Evolutionary conservation across 2,888 invertebrate genomes (phyloP), one percentile per base, ranked within the genome.

Genomic region (Eucriotettix oculatus): DNA sequence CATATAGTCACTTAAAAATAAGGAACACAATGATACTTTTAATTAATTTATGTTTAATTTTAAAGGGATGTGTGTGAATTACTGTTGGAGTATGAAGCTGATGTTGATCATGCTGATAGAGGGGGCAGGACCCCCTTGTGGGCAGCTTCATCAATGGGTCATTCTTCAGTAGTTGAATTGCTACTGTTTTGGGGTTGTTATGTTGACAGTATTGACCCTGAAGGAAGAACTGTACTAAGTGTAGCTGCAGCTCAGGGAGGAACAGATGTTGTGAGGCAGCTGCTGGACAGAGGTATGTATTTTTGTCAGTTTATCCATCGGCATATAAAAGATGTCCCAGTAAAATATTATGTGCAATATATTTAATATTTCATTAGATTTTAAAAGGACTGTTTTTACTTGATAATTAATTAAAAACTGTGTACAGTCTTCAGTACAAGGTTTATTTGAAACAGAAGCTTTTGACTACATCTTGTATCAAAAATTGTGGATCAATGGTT

Each of bases 101-200:
- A 96, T 72, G 87, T 91, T 0, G 95, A 96, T 71, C 86, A 91
- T 61, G 80, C 83, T 55, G 93, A 94, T 71, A 80, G 80, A 58
- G 84, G 85, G 61, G 91, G 91, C 0, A 80, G 92, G 57, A 89
- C 90, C 1, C 90, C 92, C 3, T 76, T 94, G 64, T 94, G 94
- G 86, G 93, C 93, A 10, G 94, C 93, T 0, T 93, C 93, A 10
- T 89, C 91, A 12, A 93, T 93, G 74, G 94, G 95, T 0, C 94
- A 94, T 73, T 87, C 90, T 40, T 79, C 84, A 14, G 87, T 93
- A 1, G 90, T 93, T 1, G 85, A 89, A 16, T 78, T 93, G 65
- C 76, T 96, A 65, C 79, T 96, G 64, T 94, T 93, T 76, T 95
- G 95, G 95, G 95, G 95, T 52, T 94, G 94, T 64, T 90, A 92